These are phyloP conservation scores for Drosophila paucipuncta DNA, from an alignment of 2,888 invertebrate species.

Conservation along the genomic window DNA sequence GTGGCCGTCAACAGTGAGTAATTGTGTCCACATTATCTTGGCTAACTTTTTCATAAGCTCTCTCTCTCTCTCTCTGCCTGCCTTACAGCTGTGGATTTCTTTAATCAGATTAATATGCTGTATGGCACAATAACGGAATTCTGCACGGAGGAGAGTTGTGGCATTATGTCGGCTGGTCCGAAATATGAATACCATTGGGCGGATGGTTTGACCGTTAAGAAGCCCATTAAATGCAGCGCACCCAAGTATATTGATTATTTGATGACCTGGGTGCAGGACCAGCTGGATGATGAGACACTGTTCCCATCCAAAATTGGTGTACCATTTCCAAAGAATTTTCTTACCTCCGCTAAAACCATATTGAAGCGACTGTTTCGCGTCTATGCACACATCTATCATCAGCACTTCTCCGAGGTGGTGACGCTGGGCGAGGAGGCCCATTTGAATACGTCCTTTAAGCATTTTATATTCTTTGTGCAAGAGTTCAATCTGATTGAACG, in stretches of 20 bases:
- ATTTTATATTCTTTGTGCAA: constrained; percentile 97
- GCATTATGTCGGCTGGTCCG: constrained; percentile 99
- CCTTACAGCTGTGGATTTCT: constrained; percentile 97
- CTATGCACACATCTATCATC: constrained; percentile 99
- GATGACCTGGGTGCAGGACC: constrained; percentile 99
- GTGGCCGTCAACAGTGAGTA: constrained; percentile 99
- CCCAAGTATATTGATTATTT: constrained; percentile 99
- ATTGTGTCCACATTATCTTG: neutral
- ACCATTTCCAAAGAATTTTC: constrained; percentile 99
- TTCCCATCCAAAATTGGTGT: constrained; percentile 99
- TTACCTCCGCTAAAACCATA: constrained; percentile 98
- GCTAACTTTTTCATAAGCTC: neutral
- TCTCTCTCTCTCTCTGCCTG: neutral
- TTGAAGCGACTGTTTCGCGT: constrained; percentile 98
- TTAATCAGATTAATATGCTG: constrained; percentile 99
- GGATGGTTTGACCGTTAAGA: constrained; percentile 98
- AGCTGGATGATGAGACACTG: constrained; percentile 98
- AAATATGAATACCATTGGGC: constrained; percentile 99
- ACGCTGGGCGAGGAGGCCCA: constrained; percentile 99
- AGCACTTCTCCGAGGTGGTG: constrained; percentile 99
- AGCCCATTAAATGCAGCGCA: constrained; percentile 99
- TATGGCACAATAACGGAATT: constrained; percentile 99
- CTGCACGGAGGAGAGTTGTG: constrained; percentile 98
- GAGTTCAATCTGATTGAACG: constrained; percentile 99
- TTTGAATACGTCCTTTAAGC: constrained; percentile 99